These are phyloP conservation scores for Pharmacophagus antenor DNA, from an alignment of 2,888 invertebrate species.

Conservation along the genomic window DNA sequence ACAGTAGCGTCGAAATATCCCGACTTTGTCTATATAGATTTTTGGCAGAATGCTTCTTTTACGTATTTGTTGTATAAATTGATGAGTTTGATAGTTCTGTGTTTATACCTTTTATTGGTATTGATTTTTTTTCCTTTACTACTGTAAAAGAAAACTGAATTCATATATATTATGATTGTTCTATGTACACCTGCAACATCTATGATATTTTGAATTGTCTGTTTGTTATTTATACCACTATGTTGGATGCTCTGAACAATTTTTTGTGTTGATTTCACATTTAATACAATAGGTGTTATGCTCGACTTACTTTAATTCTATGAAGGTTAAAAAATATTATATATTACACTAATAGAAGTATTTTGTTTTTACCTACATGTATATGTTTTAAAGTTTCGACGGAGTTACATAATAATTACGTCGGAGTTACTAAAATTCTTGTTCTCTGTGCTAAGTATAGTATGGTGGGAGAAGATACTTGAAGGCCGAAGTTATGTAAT, in stretches of 20 bases:
- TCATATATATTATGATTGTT: neutral
- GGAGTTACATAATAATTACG: too few relatives aligned
- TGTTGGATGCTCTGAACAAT: neutral
- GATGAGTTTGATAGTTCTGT: too few relatives aligned
- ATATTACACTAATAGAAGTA: neutral
- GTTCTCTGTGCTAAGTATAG: too few relatives aligned
- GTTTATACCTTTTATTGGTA: too few relatives aligned
- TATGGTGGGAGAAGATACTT: neutral
- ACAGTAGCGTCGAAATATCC: neutral
- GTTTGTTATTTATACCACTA: neutral
- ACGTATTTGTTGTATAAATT: neutral
- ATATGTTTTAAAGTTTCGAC: too few relatives aligned
- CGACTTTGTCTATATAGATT: neutral
- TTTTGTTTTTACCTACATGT: neutral
- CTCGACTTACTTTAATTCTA: neutral
- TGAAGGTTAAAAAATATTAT: neutral
- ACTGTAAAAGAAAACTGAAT: neutral
- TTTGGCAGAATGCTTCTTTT: neutral
- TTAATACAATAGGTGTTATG: neutral
- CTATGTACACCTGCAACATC: neutral
- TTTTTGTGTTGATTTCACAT: neutral
- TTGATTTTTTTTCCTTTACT: neutral
- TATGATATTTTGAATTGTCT: neutral
- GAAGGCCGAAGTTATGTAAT: neutral
- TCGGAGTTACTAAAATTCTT: too few relatives aligned